A percentile compares a stretch with the other conserved stretches of the same genome.
phyloP scores from a whole-genome alignment of 2,113 vertebrate genomes.

The Lagopus muta region DNA sequence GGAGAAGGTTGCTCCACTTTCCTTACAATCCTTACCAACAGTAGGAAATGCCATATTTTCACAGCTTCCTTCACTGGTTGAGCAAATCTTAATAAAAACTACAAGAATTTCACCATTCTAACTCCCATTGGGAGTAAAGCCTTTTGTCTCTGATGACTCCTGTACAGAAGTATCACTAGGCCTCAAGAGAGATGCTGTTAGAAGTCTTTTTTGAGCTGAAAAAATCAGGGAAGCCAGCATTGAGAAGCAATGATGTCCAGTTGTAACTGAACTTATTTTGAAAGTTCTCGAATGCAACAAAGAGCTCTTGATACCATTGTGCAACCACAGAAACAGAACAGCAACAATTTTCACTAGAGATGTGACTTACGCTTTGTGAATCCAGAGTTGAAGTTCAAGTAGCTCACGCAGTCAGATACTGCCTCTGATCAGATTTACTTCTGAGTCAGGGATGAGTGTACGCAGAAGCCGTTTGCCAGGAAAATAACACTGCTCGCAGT shows the following conservation, averaged over 20 bases:
- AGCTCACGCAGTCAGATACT: slow-evolving; percentile 37
- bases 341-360: background rate
- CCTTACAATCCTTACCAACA: background rate
- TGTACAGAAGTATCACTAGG: background rate
- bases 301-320: background rate
- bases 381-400: background rate
- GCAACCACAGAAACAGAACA: slow-evolving; percentile 10
- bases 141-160: background rate
- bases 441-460: slow-evolving; percentile 29
- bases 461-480: slow-evolving; percentile 34
- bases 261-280: slow-evolving; percentile 8
- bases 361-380: background rate
- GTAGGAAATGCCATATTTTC: background rate
- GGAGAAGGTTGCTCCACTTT: background rate
- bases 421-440: slow-evolving; percentile 11
- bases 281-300: slow-evolving; percentile 16
- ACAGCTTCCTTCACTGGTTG: background rate
- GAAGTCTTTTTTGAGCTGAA: background rate
- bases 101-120: background rate
- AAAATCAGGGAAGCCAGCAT: background rate
- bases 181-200: background rate
- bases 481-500: slow-evolving; percentile 44
- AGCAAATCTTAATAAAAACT: background rate
- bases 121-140: background rate
- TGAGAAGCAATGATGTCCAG: background rate